Percentiles rank a stretch among this genome's conserved stretches.
phyloP scores from a whole-genome alignment of 2,113 vertebrate species.

The Ceratotherium simum region DNA sequence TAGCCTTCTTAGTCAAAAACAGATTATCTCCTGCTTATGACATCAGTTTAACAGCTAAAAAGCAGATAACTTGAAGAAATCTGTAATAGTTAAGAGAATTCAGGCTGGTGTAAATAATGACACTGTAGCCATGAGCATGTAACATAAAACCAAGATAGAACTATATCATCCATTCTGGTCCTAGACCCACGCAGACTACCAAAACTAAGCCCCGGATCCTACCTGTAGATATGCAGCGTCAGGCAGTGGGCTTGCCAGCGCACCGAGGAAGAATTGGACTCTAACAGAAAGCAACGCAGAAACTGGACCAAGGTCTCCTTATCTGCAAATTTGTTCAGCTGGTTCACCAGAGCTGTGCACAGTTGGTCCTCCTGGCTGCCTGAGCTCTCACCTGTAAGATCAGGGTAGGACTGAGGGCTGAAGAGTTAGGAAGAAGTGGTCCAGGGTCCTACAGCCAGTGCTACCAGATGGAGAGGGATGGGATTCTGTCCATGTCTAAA shows the following conservation, averaged over 20 bases:
- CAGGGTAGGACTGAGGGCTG: neutral
- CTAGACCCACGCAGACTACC: neutral
- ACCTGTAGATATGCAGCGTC: slow-evolving; percentile 98
- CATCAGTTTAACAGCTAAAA: neutral
- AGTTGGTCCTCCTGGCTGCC: slow-evolving; percentile 98
- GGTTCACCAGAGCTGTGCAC: slow-evolving; percentile 97
- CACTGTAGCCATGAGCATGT: rapidly evolving
- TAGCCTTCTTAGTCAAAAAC: neutral
- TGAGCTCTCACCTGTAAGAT: slow-evolving; percentile 91
- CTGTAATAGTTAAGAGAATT: neutral
- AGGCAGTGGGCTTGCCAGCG: slow-evolving; percentile 99
- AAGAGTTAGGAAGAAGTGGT: neutral
- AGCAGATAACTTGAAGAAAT: neutral
- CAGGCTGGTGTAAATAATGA: neutral
- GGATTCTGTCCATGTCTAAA: neutral
- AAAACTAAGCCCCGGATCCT: neutral
- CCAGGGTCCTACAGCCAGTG: neutral
- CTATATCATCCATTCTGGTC: no score
- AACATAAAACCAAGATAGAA: neutral
- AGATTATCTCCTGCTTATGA: neutral
- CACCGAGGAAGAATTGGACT: slow-evolving; percentile 97
- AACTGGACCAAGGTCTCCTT: slow-evolving; percentile 99
- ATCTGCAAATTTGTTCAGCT: slow-evolving; percentile 98
- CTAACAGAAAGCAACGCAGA: slow-evolving; percentile 97
- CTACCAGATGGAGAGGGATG: neutral